These are phyloP conservation scores for Trissoscelio sp. DNA, from an alignment of 2,888 invertebrate species.

Conservation along the genomic window DNA sequence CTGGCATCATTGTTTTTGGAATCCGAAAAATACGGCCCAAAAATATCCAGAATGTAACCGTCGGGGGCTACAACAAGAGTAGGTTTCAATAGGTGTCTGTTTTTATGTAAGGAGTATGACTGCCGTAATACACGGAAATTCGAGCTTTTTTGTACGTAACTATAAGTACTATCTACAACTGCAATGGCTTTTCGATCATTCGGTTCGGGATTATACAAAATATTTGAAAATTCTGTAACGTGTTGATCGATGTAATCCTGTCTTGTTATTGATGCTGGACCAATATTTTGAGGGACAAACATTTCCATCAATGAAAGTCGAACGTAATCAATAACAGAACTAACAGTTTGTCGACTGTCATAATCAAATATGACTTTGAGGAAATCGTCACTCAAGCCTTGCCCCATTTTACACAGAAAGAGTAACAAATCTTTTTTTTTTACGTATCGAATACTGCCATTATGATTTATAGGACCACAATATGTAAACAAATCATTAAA, in stretches of 20 bases:
- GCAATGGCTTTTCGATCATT: constrained; percentile 20
- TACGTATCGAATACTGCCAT: constrained; percentile 20
- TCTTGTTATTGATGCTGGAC: constrained; percentile 20
- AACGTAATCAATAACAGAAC: background rate
- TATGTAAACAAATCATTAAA: constrained; percentile 29
- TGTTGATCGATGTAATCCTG: constrained; percentile 23
- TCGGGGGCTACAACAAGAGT: constrained; percentile 19
- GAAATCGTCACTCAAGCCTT: constrained; percentile 43
- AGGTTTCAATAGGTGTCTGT: constrained; percentile 18
- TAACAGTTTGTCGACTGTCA: no score
- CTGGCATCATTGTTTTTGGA: constrained; percentile 52
- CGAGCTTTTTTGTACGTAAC: constrained; percentile 5
- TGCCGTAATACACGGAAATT: constrained; percentile 26
- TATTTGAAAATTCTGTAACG: no score
- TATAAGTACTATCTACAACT: constrained; percentile 15
- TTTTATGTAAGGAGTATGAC: constrained; percentile 22
- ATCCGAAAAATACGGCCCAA: constrained; percentile 43
- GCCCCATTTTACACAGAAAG: constrained; percentile 47
- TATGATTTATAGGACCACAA: constrained; percentile 31
- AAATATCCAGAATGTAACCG: constrained; percentile 29
- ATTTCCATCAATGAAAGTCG: constrained; percentile 8
- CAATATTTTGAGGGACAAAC: constrained; percentile 45
- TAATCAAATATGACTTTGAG: no score
- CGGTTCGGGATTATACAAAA: constrained; percentile 33
- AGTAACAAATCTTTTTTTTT: constrained; percentile 39